Percentiles rank a stretch among this genome's conserved stretches.
These are phyloP conservation scores for Microtus richardsoni DNA, from an alignment of 2,113 vertebrate species.

Conservation along the genomic window DNA sequence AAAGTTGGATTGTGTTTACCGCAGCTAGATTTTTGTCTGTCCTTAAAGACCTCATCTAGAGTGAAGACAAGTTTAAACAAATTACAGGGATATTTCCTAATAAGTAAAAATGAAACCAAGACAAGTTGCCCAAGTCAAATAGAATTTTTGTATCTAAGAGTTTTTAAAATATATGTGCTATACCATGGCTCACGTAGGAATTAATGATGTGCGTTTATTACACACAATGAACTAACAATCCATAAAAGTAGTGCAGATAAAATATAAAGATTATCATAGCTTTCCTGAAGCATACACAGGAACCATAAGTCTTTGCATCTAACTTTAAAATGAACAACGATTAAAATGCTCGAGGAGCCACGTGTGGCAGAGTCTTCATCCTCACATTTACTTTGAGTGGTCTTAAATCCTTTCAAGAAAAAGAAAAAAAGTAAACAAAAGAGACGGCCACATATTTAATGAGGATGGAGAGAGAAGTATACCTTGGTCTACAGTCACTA, in stretches of 20 bases:
- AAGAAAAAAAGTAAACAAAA: conserved; percentile 71
- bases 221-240: conserved; percentile 3
- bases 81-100: neutral
- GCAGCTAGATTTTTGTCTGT: conserved; percentile 23
- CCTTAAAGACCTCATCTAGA: neutral
- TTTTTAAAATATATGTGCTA: neutral
- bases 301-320: conserved; percentile 42
- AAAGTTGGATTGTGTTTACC: conserved; percentile 48
- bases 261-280: neutral
- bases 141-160: neutral
- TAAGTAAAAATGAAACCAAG: conserved; percentile 33
- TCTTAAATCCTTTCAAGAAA: conserved; percentile 69
- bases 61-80: conserved; percentile 9
- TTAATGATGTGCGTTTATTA: neutral
- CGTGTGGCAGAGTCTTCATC: conserved; percentile 55
- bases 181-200: neutral
- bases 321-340: conserved; percentile 60
- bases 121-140: conserved; percentile 28
- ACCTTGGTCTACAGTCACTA: conserved; percentile 21
- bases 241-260: neutral
- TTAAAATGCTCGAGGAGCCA: conserved; percentile 27
- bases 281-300: neutral
- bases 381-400: conserved; percentile 69
- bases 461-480: conserved; percentile 50
- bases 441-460: conserved; percentile 63